Evolutionary conservation across 2,888 invertebrate species (phyloP).

Genomic region (Sisyra nigra): DNA sequence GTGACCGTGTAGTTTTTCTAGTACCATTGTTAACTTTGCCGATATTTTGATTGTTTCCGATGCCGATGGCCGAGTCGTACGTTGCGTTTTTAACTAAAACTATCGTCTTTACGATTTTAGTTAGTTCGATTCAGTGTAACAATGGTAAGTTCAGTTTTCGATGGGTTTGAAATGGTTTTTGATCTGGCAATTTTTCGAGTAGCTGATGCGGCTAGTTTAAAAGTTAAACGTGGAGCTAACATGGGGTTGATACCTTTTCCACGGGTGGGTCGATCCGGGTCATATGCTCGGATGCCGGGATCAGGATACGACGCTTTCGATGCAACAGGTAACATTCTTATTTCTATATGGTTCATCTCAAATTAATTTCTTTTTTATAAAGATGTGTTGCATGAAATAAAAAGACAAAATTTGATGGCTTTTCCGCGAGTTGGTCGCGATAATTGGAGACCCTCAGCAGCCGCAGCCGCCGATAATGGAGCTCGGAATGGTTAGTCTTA

Average conservation of each 20-base stretch:
- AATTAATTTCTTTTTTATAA: background rate
- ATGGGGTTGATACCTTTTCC: slow-evolving; percentile 43
- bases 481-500: slow-evolving; percentile 8
- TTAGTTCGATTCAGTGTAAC: background rate
- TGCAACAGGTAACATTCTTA: slow-evolving; percentile 3
- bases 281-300: slow-evolving; percentile 13
- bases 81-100: too few relatives aligned
- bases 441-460: slow-evolving; percentile 15
- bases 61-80: too few relatives aligned
- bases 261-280: slow-evolving; percentile 38
- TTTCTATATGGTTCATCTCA: too few relatives aligned
- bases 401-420: slow-evolving; percentile 25
- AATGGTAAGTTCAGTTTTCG: slow-evolving; percentile 1
- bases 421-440: slow-evolving; percentile 30
- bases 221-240: slow-evolving; percentile 28
- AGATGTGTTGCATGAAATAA: slow-evolving; percentile 23
- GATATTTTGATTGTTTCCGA: too few relatives aligned
- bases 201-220: background rate
- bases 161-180: background rate
- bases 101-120: background rate
- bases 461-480: slow-evolving; percentile 4
- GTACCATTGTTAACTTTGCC: too few relatives aligned
- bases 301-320: background rate
- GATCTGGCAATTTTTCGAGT: background rate
- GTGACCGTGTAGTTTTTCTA: too few relatives aligned